Conservation (phyloP, 2,797 vertebrate genomes). For the Tinamus major region DNA sequence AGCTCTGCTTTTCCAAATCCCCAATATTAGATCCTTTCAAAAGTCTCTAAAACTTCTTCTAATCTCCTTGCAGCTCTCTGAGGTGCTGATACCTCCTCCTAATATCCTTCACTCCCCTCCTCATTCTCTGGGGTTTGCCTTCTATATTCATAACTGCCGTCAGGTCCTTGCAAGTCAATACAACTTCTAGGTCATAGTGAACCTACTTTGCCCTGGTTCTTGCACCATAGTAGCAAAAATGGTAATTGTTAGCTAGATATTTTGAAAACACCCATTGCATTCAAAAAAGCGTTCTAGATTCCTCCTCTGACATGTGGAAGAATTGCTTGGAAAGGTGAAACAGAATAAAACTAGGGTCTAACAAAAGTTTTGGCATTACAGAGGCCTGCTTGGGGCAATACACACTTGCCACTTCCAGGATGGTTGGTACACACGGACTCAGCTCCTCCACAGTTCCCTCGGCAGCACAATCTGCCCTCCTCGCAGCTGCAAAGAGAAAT, state of each 20-base stretch:
- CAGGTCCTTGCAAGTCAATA: neutral
- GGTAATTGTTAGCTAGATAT: neutral
- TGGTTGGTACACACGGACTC: no score
- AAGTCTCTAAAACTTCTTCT: conserved; percentile 24
- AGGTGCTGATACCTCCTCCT: neutral
- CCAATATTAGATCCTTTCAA: neutral
- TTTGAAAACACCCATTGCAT: neutral
- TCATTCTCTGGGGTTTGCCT: neutral
- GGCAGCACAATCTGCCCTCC: no score
- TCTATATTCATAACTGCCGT: neutral
- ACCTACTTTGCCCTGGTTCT: neutral
- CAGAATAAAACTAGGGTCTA: no score
- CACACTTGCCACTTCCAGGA: no score
- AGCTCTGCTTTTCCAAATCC: conserved; percentile 44
- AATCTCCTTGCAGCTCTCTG: neutral
- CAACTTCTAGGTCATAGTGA: neutral
- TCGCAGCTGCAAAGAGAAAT: no score
- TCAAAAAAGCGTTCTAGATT: neutral
- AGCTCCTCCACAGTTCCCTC: no score
- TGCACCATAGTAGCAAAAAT: neutral
- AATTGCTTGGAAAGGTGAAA: no score
- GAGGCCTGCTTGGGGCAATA: no score
- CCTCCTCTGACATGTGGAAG: neutral
- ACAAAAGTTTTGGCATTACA: no score
- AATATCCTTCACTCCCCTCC: neutral